A percentile compares a stretch with the other conserved stretches of the same genome.
phyloP scores from a whole-genome alignment of 1,140 invertebrate genomes.

The Ladona fulva region DNA sequence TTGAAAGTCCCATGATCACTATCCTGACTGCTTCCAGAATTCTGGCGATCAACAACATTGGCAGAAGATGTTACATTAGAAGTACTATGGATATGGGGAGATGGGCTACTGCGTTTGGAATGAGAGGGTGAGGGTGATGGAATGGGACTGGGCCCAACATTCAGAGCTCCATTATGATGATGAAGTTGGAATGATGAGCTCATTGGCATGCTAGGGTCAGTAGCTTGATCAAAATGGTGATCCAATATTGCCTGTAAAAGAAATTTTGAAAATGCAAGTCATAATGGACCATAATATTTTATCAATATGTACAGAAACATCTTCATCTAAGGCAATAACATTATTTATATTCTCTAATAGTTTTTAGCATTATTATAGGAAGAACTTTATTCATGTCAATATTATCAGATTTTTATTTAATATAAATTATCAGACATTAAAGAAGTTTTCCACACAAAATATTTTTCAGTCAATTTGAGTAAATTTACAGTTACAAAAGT shows the following conservation, averaged over 20 bases:
- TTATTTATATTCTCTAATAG: no score
- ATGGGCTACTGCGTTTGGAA: neutral
- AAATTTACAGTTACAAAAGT: no score
- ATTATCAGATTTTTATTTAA: no score
- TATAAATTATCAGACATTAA: no score
- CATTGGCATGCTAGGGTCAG: neutral
- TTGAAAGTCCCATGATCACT: constrained; percentile 32
- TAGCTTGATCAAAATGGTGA: constrained; percentile 27
- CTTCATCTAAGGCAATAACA: no score
- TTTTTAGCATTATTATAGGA: no score
- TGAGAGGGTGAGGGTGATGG: neutral
- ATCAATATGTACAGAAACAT: no score
- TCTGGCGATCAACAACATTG: constrained; percentile 40
- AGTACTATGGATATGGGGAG: neutral
- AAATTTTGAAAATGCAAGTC: neutral
- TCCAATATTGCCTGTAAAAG: constrained; percentile 28
- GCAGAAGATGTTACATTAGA: constrained; percentile 24
- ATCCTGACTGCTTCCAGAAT: constrained; percentile 48
- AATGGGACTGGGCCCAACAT: neutral
- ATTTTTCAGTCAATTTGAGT: no score
- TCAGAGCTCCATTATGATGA: neutral
- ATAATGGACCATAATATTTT: no score
- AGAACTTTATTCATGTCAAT: no score
- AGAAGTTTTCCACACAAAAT: no score
- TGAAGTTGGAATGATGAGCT: neutral